These are phyloP conservation scores for Pangasianodon gigas DNA, from an alignment of 2,113 vertebrate species.

Conservation along the genomic window DNA sequence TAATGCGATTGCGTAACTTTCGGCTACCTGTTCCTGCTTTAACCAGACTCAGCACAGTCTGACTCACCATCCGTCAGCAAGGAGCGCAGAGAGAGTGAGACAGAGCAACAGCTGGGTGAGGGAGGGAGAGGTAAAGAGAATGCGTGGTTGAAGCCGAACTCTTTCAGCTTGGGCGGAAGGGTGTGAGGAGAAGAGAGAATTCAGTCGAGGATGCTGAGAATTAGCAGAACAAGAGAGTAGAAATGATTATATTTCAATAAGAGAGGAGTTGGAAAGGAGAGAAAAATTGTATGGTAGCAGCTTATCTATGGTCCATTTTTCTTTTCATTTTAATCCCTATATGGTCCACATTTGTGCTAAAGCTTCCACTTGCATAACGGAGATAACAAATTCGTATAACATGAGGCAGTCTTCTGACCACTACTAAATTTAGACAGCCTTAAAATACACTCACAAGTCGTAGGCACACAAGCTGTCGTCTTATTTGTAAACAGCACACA, in stretches of 20 bases:
- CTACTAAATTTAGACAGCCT: slow-evolving; percentile 17
- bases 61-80: slow-evolving; percentile 58
- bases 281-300: background rate
- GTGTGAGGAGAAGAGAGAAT: slow-evolving; percentile 1
- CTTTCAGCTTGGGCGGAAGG: slow-evolving; percentile 12
- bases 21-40: slow-evolving; percentile 37
- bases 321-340: background rate
- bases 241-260: background rate
- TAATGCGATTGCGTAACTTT: slow-evolving; percentile 44
- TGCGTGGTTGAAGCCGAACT: slow-evolving; percentile 8
- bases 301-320: background rate
- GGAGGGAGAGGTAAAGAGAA: background rate
- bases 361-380: slow-evolving; percentile 57
- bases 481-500: background rate
- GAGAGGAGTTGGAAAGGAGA: background rate
- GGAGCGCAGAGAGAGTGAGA: background rate
- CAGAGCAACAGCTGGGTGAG: background rate
- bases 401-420: slow-evolving; percentile 46
- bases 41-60: slow-evolving; percentile 54
- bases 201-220: background rate
- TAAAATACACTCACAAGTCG: background rate
- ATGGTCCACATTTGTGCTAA: slow-evolving; percentile 21
- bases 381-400: slow-evolving; percentile 48
- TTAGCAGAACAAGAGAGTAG: background rate
- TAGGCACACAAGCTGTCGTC: slow-evolving; percentile 33